phyloP scores from a whole-genome alignment of 2,113 vertebrate genomes.

The Gallinago jamesoni region DNA sequence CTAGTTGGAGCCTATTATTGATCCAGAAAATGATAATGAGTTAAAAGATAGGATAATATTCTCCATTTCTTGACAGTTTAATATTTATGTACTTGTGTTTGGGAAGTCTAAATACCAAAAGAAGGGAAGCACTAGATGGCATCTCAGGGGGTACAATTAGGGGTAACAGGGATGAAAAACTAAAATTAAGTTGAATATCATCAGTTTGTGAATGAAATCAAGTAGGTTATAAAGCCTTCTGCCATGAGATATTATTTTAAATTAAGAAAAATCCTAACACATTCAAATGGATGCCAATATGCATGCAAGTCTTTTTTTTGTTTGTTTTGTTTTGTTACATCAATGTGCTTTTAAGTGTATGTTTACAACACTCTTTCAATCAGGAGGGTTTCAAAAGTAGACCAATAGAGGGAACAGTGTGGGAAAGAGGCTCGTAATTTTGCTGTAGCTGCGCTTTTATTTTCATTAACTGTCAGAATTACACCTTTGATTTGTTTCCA shows the following conservation, averaged over 20 bases:
- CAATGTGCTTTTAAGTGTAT: neutral
- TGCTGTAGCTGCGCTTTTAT: neutral
- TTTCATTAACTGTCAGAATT: neutral
- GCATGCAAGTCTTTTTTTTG: neutral
- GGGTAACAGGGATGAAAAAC: neutral
- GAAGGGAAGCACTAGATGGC: neutral
- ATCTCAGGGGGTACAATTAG: neutral
- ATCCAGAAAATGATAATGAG: neutral
- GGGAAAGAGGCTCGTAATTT: neutral
- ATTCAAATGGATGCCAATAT: neutral
- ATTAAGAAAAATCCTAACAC: neutral
- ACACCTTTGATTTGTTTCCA: conserved; percentile 21
- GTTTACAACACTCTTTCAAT: neutral
- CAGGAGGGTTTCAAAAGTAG: neutral
- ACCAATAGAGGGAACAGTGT: neutral
- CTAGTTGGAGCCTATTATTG: neutral
- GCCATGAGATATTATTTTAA: neutral
- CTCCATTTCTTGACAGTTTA: neutral
- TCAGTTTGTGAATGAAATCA: neutral
- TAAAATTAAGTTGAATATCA: neutral
- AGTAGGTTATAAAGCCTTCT: neutral
- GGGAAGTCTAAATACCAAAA: neutral
- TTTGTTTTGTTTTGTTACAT: neutral
- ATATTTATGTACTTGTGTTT: neutral
- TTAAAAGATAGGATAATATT: neutral